A percentile compares a stretch with the other conserved stretches of the same genome.
Conservation (phyloP, 2,888 invertebrate species). For the Celastrina argiolus region DNA sequence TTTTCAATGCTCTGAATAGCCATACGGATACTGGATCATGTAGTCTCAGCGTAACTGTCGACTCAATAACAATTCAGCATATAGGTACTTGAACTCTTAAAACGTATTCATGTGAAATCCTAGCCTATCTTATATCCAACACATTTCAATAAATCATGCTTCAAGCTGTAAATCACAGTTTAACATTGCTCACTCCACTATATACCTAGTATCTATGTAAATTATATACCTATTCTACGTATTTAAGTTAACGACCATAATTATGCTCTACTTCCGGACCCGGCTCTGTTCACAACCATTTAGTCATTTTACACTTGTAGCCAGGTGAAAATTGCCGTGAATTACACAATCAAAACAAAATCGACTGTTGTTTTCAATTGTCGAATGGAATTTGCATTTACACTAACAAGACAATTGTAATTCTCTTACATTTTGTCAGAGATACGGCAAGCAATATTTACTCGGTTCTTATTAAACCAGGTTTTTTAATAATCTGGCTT, state of each 20-base stretch:
- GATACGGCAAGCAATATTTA: background rate
- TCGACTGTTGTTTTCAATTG: constrained; percentile 8
- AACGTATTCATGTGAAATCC: constrained; percentile 1
- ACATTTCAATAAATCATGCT: background rate
- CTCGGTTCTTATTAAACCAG: no score
- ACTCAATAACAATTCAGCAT: background rate
- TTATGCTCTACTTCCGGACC: constrained; percentile 14
- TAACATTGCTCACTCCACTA: background rate
- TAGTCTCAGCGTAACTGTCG: background rate
- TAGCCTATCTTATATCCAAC: background rate
- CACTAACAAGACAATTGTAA: background rate
- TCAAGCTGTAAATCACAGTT: background rate
- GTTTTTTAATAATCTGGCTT: no score
- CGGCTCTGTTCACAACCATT: constrained; percentile 9
- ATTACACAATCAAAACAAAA: constrained; percentile 2
- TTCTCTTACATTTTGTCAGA: background rate
- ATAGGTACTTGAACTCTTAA: constrained; percentile 9
- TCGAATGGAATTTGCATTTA: background rate
- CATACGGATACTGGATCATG: no score
- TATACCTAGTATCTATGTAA: background rate
- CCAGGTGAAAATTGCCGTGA: constrained; percentile 3
- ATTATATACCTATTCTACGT: background rate
- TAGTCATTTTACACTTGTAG: constrained; percentile 4
- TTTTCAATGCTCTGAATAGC: no score
- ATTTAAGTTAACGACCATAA: constrained; percentile 12